Conservation (phyloP, 1,140 invertebrate species). For the Oryzaephilus surinamensis region DNA sequence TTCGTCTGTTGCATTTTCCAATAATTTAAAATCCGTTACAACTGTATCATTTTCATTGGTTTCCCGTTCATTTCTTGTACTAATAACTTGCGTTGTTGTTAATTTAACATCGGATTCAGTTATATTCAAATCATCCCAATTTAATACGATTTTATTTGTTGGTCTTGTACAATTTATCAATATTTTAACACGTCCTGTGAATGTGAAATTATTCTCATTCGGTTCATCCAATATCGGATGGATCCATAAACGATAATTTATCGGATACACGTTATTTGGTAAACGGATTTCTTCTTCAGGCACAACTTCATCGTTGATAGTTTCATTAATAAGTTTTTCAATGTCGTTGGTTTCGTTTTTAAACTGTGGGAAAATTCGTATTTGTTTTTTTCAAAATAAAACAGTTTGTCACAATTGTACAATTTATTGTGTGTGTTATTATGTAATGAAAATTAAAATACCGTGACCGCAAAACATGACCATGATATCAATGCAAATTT, state of each 20-base stretch:
- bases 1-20: not conserved
- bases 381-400: not conserved
- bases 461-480: too few species aligned
- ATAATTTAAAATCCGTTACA: constrained; percentile 3
- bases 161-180: constrained; percentile 16
- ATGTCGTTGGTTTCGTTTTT: constrained; percentile 23
- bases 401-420: not conserved
- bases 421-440: too few species aligned
- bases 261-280: constrained; percentile 19
- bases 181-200: constrained; percentile 24
- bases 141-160: constrained; percentile 26
- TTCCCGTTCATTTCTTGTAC: not conserved
- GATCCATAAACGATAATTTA: constrained; percentile 22
- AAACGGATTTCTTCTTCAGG: constrained; percentile 21
- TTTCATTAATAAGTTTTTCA: constrained; percentile 27
- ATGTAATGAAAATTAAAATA: too few species aligned
- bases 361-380: constrained; percentile 13
- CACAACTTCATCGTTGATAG: constrained; percentile 24
- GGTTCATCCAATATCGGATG: constrained; percentile 26
- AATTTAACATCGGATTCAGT: constrained; percentile 17
- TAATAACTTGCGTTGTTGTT: constrained; percentile 6
- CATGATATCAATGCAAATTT: too few species aligned
- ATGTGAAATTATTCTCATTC: constrained; percentile 24
- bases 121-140: constrained; percentile 24
- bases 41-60: not conserved